phyloP scores from a whole-genome alignment of 2,113 vertebrate species.

The Lycaon pictus region DNA sequence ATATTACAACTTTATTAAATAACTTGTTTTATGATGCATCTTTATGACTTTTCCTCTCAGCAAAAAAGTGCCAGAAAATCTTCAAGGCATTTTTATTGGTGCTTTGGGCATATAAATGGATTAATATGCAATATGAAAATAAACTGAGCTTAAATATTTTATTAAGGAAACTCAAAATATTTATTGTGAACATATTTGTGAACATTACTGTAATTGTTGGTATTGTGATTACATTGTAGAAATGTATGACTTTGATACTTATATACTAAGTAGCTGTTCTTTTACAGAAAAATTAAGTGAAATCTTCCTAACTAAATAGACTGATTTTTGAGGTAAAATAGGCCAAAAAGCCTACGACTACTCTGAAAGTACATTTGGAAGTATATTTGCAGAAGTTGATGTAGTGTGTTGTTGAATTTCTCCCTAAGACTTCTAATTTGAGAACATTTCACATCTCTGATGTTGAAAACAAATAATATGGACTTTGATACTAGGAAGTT shows the following conservation, averaged over 20 bases:
- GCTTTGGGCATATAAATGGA: conserved; percentile 61
- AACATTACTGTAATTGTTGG: neutral
- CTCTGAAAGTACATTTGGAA: conserved; percentile 18
- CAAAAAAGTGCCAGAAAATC: conserved; percentile 56
- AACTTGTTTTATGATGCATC: conserved; percentile 63
- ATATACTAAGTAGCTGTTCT: neutral
- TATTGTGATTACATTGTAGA: conserved; percentile 60
- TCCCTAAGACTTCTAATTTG: conserved; percentile 19
- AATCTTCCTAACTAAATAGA: neutral
- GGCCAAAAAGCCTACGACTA: neutral
- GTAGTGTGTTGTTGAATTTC: neutral
- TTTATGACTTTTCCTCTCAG: conserved; percentile 21
- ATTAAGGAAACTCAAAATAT: conserved; percentile 67
- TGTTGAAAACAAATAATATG: neutral
- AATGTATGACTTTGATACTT: conserved; percentile 47
- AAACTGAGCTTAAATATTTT: conserved; percentile 67
- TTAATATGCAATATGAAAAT: conserved; percentile 27
- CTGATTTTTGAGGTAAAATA: conserved; percentile 20
- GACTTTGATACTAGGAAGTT: conserved; percentile 42
- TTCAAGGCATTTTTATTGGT: conserved; percentile 66
- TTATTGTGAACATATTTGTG: neutral
- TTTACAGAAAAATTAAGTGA: neutral
- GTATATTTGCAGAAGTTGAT: neutral
- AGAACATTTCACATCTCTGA: neutral
- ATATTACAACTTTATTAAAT: conserved; percentile 59